phyloP scores from a whole-genome alignment of 2,113 vertebrate genomes.

The Cyanocitta stelleri region DNA sequence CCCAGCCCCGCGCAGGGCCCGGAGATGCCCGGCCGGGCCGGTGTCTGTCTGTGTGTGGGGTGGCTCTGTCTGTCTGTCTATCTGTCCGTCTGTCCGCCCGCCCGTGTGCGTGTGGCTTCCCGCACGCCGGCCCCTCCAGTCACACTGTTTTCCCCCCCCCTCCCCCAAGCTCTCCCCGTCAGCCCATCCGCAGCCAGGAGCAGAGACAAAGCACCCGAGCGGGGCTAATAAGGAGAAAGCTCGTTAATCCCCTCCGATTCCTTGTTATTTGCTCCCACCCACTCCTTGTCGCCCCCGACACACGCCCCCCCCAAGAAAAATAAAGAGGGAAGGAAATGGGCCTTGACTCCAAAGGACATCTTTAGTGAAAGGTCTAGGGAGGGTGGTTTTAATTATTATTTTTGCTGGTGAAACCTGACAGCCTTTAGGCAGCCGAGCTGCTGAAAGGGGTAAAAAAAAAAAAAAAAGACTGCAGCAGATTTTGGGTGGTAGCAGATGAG shows the following conservation, averaged over 20 bases:
- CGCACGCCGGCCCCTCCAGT: not conserved
- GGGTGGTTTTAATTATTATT: not conserved
- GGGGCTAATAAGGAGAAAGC: not conserved
- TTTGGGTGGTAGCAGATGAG: not conserved
- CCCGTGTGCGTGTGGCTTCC: not conserved
- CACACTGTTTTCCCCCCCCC: not conserved
- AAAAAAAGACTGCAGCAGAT: not conserved
- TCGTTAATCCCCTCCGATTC: not conserved
- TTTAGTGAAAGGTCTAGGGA: not conserved
- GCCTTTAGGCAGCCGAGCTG: not conserved
- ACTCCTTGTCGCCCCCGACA: not conserved
- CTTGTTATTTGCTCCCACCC: not conserved
- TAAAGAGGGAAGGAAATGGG: not conserved
- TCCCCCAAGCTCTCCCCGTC: not conserved
- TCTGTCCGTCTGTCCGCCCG: too few relatives aligned
- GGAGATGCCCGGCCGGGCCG: not conserved
- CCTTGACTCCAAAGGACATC: not conserved
- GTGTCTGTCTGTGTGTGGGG: not conserved
- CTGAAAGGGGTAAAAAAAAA: not conserved
- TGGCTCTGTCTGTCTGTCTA: not conserved
- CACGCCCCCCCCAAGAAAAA: not conserved
- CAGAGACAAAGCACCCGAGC: constrained; percentile 38
- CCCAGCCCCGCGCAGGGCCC: not conserved
- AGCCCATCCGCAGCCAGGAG: not conserved
- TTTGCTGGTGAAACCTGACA: not conserved